Evolutionary conservation across 2,888 invertebrate species (phyloP), one percentile per base, ranked within the genome.

Genomic region (Eupelmus urozonus): DNA sequence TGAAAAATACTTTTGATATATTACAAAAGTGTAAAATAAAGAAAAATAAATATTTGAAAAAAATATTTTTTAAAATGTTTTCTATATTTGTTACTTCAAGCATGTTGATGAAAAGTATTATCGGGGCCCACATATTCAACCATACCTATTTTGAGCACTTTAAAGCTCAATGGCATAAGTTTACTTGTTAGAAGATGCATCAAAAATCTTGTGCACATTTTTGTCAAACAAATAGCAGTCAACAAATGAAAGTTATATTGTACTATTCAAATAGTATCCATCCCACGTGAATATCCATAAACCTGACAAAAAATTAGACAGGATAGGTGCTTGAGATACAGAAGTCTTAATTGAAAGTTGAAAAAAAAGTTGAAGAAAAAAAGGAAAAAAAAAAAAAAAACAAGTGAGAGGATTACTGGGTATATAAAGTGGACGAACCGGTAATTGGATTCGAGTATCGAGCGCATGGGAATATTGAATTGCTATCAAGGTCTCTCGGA

Each of bases 91-190:
- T 34, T 42, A 29, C 40, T 45, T 42, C 1, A 34, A 55, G n/a
- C 40, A 59, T 51, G 13, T 7, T 45, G 42, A 18, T 55, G 70
- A 63, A 65, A 29, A 69, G 60, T 60, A 60, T 60, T 18, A 62
- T n/a, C 40, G 63, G n/a, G 51, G 11, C 63, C 76, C 73, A 42
- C 45, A 74, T 65, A 74, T 57, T 76, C 27, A 80, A 53, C 62
- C 82, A 77, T 84, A 85, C 84, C 84, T 84, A 83, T 59, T 82
- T 81, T 82, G 75, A 85, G 82, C 69, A 73, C 75, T 76, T 80
- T 81, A 81, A 83, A 65, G 74, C 82, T 80, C 72, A 81, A 80
- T 77, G 70, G 70, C 51, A 79, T 25, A 59, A 72, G 51, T 25
- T 42, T 59, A 74, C 20, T 63, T 49, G 53, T 70, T 69, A 76